These are phyloP conservation scores for Liodrosophila aerea DNA, from an alignment of 2,888 invertebrate genomes.

Conservation along the genomic window DNA sequence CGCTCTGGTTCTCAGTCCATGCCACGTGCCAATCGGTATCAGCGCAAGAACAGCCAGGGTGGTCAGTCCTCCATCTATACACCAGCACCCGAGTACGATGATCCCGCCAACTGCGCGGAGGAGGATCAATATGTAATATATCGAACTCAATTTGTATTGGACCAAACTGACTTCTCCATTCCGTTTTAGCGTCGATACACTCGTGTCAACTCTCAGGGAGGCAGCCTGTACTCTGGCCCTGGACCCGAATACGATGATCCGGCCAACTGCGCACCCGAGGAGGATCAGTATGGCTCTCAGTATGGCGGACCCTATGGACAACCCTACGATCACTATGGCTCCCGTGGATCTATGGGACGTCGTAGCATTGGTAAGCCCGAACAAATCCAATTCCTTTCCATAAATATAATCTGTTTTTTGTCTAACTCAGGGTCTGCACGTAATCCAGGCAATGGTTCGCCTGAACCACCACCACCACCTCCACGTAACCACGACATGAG, in stretches of 20 bases:
- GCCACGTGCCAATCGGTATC: constrained; percentile 89
- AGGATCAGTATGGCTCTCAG: constrained; percentile 95
- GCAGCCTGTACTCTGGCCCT: constrained; percentile 85
- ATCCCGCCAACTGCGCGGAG: constrained; percentile 95
- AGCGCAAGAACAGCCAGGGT: constrained; percentile 89
- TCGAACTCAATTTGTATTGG: neutral
- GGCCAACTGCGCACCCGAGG: constrained; percentile 94
- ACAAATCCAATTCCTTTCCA: neutral
- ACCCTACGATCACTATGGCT: constrained; percentile 94
- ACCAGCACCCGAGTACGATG: constrained; percentile 94
- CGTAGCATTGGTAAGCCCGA: constrained; percentile 83
- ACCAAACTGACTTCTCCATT: neutral
- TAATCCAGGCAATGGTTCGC: constrained; percentile 84
- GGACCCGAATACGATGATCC: constrained; percentile 96
- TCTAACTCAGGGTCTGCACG: constrained; percentile 80
- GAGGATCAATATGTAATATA: constrained; percentile 92
- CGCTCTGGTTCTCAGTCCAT: constrained; percentile 95
- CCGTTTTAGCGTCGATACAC: constrained; percentile 87
- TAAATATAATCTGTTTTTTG: neutral
- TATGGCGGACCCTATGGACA: constrained; percentile 89
- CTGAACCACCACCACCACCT: constrained; percentile 88
- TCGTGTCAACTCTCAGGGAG: constrained; percentile 86
- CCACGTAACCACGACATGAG: constrained; percentile 92
- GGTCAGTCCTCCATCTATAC: constrained; percentile 92
- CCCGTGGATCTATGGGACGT: constrained; percentile 91